These are phyloP conservation scores for Rhagoletis zephyria DNA, from an alignment of 1,140 invertebrate species.

Conservation along the genomic window DNA sequence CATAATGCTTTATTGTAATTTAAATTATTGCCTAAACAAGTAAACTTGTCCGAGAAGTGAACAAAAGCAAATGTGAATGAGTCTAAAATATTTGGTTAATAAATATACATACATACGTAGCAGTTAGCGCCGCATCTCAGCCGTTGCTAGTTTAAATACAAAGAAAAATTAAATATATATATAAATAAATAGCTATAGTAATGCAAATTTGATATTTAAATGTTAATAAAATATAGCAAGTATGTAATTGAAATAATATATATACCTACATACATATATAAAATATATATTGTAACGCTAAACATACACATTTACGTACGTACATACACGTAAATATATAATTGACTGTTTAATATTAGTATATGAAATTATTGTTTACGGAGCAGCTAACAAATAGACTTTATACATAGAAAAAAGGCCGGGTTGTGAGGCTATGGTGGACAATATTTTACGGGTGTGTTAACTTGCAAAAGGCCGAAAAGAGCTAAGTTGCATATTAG, in stretches of 20 bases:
- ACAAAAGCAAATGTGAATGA: slow-evolving; percentile 32
- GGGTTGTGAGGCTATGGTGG: not conserved
- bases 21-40: slow-evolving; percentile 51
- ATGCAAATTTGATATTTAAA: slow-evolving; percentile 25
- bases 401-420: not conserved
- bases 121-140: slow-evolving; percentile 1
- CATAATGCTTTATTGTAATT: slow-evolving; percentile 41
- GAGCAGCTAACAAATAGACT: not conserved
- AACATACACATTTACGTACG: not conserved
- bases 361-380: slow-evolving; percentile 39
- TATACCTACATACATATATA: not conserved
- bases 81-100: slow-evolving; percentile 21
- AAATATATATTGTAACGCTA: slow-evolving; percentile 18
- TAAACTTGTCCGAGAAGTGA: slow-evolving; percentile 29
- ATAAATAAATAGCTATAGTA: not conserved
- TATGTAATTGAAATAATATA: slow-evolving; percentile 46
- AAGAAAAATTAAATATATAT: slow-evolving; percentile 18
- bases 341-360: slow-evolving; percentile 42
- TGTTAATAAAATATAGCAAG: not conserved
- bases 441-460: not conserved
- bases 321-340: slow-evolving; percentile 10
- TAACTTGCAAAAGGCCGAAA: too few relatives aligned
- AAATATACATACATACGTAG: not conserved
- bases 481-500: too few relatives aligned
- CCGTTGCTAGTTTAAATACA: not conserved